Evolutionary conservation across 1,140 invertebrate genomes (phyloP).

Genomic region (Drosophila setifemur): DNA sequence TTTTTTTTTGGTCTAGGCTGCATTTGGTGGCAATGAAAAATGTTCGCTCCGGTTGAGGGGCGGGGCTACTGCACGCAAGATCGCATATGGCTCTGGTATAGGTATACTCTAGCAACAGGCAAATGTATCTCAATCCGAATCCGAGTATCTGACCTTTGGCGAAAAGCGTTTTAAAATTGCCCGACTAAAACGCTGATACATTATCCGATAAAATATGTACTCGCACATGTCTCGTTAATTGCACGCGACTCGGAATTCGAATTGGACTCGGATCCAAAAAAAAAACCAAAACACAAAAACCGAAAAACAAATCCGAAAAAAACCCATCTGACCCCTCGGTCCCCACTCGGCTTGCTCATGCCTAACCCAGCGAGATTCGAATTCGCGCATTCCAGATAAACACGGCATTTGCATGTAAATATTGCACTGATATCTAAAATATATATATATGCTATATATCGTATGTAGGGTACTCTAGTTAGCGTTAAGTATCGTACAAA

Average conservation of each 20-base stretch:
- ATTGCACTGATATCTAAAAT: constrained; percentile 61
- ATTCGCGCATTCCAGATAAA: constrained; percentile 50
- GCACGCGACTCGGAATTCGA: constrained; percentile 30
- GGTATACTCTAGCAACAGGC: neutral
- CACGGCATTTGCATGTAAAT: constrained; percentile 65
- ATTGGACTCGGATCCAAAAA: neutral
- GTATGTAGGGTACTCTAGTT: constrained; percentile 5
- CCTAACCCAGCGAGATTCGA: constrained; percentile 63
- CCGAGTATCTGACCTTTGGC: constrained; percentile 56
- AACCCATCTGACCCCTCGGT: no score
- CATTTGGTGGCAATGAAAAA: constrained; percentile 51
- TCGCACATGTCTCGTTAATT: constrained; percentile 40
- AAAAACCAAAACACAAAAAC: neutral
- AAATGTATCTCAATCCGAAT: constrained; percentile 32
- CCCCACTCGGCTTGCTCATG: constrained; percentile 39
- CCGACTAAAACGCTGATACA: constrained; percentile 58
- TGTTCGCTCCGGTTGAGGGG: neutral
- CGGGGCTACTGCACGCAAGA: constrained; percentile 38
- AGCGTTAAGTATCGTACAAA: constrained; percentile 25
- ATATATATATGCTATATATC: constrained; percentile 22
- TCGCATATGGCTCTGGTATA: neutral
- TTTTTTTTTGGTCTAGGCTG: constrained; percentile 73
- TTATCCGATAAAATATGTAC: constrained; percentile 47
- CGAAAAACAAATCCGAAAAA: neutral
- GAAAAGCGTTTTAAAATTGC: constrained; percentile 54